A percentile compares a stretch with the other conserved stretches of the same genome.
These are phyloP conservation scores for Cardinalis cardinalis DNA, from an alignment of 2,113 vertebrate genomes.

Conservation along the genomic window DNA sequence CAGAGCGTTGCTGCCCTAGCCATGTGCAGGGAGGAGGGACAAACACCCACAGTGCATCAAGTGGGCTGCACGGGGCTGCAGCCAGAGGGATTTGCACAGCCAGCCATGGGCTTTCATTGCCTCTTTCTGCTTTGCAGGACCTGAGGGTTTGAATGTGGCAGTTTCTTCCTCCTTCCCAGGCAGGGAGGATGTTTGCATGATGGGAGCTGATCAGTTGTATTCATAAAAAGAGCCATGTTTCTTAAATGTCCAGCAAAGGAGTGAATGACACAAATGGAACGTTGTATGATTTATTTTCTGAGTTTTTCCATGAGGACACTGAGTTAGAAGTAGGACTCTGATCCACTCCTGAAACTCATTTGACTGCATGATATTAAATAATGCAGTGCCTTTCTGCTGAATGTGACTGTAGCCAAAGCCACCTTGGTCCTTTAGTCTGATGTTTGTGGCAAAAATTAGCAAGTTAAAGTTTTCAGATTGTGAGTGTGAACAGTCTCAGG, in stretches of 20 bases:
- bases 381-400: not conserved
- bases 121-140: not conserved
- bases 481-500: not conserved
- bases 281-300: not conserved
- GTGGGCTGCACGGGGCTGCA: not conserved
- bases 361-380: not conserved
- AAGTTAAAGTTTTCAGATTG: not conserved
- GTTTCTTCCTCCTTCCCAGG: not conserved
- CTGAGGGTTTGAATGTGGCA: rapidly evolving
- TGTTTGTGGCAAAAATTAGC: not conserved
- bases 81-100: not conserved
- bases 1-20: not conserved
- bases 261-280: not conserved
- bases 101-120: not conserved
- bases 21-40: not conserved
- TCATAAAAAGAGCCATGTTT: not conserved
- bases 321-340: not conserved
- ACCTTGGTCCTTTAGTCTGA: not conserved
- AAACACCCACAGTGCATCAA: not conserved
- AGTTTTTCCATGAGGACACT: not conserved
- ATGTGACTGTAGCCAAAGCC: not conserved
- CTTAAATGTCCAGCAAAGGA: not conserved
- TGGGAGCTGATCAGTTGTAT: not conserved
- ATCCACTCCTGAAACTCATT: not conserved
- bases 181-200: not conserved